Evolutionary conservation across 2,113 vertebrate species (phyloP).

Genomic region (Daphoenositta chrysoptera): DNA sequence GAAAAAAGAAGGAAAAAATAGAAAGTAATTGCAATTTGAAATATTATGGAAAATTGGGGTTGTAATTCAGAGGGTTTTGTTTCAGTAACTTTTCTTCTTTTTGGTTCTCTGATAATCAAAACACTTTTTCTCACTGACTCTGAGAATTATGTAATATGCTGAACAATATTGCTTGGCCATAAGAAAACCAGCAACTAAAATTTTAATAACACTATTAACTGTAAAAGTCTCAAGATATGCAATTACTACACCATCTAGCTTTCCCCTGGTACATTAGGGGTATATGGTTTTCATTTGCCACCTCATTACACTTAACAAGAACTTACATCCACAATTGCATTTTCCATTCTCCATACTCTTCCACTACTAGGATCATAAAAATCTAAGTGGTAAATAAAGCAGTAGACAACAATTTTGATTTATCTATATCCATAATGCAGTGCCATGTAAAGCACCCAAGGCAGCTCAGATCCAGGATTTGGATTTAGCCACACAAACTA

Average conservation of each 20-base stretch:
- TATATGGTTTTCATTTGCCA: not conserved
- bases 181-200: not conserved
- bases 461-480: not conserved
- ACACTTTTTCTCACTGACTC: not conserved
- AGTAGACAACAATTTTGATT: not conserved
- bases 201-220: not conserved
- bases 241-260: not conserved
- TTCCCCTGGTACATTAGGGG: not conserved
- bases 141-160: not conserved
- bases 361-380: not conserved
- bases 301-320: not conserved
- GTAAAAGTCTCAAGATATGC: not conserved
- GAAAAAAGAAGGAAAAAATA: not conserved
- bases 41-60: not conserved
- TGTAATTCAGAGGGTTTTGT: not conserved
- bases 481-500: not conserved
- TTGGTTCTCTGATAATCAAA: not conserved
- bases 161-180: not conserved
- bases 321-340: not conserved
- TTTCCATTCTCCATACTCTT: not conserved
- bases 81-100: not conserved
- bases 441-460: not conserved
- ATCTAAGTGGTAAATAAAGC: not conserved
- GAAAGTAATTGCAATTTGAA: not conserved
- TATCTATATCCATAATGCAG: not conserved